These are phyloP conservation scores for Phenacoccus solenopsis DNA, from an alignment of 1,140 invertebrate genomes.

Conservation along the genomic window DNA sequence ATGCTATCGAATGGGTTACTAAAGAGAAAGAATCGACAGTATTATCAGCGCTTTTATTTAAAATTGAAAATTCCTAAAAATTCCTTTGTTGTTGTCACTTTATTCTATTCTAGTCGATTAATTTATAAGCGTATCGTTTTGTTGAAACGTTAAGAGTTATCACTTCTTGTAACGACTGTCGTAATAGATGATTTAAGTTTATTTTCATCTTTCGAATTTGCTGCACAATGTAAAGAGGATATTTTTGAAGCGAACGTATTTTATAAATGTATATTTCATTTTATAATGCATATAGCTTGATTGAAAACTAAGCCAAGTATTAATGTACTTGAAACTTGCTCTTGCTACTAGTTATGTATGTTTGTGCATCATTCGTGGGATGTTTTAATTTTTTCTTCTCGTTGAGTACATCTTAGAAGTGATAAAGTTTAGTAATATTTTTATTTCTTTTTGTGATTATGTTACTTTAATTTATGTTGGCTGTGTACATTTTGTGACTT, in stretches of 20 bases:
- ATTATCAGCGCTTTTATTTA: constrained; percentile 8
- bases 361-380: background rate
- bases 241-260: too few species aligned
- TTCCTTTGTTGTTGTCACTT: background rate
- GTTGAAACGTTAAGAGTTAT: background rate
- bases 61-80: constrained; percentile 1
- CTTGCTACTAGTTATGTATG: too few species aligned
- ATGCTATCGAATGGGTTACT: constrained; percentile 3
- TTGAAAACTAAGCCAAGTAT: too few species aligned
- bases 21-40: constrained; percentile 7
- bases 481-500: background rate
- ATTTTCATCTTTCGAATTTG: too few species aligned
- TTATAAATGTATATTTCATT: too few species aligned
- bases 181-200: too few species aligned
- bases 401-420: background rate
- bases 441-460: background rate
- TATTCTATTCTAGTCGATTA: background rate
- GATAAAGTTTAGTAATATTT: background rate
- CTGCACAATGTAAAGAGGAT: too few species aligned
- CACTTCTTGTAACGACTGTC: too few species aligned
- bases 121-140: background rate
- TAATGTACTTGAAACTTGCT: too few species aligned
- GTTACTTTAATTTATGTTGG: background rate
- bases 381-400: background rate
- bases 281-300: too few species aligned